Evolutionary conservation across 2,113 vertebrate genomes (phyloP).

Genomic region (Cyprinus carpio): DNA sequence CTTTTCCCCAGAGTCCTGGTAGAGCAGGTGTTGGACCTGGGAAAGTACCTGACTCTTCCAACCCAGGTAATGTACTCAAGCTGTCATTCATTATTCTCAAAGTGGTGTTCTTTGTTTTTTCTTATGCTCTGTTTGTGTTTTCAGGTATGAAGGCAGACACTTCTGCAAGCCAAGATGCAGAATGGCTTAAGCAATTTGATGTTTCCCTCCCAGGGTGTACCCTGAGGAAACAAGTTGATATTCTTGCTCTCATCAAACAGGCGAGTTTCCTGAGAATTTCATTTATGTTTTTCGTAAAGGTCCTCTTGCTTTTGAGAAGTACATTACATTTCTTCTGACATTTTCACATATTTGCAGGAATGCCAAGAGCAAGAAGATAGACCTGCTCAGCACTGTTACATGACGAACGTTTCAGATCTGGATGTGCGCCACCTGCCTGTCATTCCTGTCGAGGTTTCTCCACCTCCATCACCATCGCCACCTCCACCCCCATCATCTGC

Average conservation of each 20-base stretch:
- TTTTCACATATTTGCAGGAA: constrained; percentile 74
- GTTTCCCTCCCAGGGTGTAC: constrained; percentile 91
- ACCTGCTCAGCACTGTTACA: constrained; percentile 87
- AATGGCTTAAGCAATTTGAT: constrained; percentile 94
- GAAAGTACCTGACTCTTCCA: constrained; percentile 72
- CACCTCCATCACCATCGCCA: constrained; percentile 87
- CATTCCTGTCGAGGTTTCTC: constrained; percentile 88
- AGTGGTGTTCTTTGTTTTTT: not conserved
- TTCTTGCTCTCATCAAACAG: constrained; percentile 90
- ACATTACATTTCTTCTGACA: not conserved
- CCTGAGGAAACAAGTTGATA: constrained; percentile 92
- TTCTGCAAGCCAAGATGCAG: constrained; percentile 77
- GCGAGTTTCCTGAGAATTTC: constrained; percentile 65
- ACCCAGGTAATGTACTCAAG: constrained; percentile 74
- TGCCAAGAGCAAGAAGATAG: constrained; percentile 80
- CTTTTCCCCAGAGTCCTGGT: constrained; percentile 82
- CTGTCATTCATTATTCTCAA: not conserved
- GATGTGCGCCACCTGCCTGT: constrained; percentile 92
- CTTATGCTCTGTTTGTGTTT: not conserved
- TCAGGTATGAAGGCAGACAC: constrained; percentile 75
- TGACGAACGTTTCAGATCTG: constrained; percentile 91
- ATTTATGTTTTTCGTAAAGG: not conserved
- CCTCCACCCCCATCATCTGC: constrained; percentile 71
- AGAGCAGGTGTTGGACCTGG: constrained; percentile 68
- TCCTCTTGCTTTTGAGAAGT: not conserved